Evolutionary conservation across 2,888 invertebrate species (phyloP), one percentile per base, ranked within the genome.

Genomic region (Linhomoeus sp.): DNA sequence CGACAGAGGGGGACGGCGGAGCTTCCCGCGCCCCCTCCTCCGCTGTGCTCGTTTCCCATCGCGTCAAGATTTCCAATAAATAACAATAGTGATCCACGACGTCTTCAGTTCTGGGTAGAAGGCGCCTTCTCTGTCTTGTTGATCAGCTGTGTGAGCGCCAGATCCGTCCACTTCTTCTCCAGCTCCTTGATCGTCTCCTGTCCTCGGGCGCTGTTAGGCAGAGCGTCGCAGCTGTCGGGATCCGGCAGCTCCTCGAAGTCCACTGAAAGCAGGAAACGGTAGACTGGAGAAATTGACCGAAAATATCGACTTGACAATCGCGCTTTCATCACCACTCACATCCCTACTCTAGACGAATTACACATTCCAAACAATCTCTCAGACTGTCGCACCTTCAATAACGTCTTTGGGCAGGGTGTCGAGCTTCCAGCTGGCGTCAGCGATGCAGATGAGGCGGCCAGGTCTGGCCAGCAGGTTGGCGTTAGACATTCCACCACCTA

Each of bases 211-310:
- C 15, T 22, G 23, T 15, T 7, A 3, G 36, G 3, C 29, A 12
- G 45, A 26, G 39, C 5, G 19, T 17, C 44, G 20, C 20, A n/a
- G n/a, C n/a, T n/a, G 15, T 48, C 48, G 14, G 41, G 40, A 29
- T 48, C 48, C 7, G 48, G 48, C 36, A 48, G n/a, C 19, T 45
- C 45, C 5, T 40, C 41, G 17, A 35, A 7, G n/a, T 45, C 45
- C 12, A 48, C 48, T 29, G 29, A 29, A 29, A 12, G 29, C 7
- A 29, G 7, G n/a, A n/a, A n/a, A n/a, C n/a, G n/a, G n/a, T n/a
- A n/a, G n/a, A n/a, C n/a, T n/a, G n/a, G n/a, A n/a, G n/a, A n/a
- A n/a, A n/a, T n/a, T n/a, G n/a, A n/a, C n/a, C n/a, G n/a, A n/a
- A n/a, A n/a, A n/a, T n/a, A n/a, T n/a, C n/a, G n/a, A n/a, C n/a